phyloP scores from a whole-genome alignment of 2,888 invertebrate species.

The Macrophya annulata region DNA sequence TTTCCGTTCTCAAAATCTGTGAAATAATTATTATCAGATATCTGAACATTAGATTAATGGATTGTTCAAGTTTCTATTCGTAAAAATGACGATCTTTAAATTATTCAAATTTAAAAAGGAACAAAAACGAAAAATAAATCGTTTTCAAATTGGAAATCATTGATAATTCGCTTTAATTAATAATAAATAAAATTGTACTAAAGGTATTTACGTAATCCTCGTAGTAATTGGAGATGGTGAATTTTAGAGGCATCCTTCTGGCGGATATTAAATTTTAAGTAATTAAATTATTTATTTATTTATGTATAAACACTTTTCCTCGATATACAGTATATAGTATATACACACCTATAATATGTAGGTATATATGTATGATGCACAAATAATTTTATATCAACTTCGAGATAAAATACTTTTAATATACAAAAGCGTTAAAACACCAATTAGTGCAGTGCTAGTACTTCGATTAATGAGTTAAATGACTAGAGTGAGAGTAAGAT shows the following conservation, averaged over 20 bases:
- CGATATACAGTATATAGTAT: background rate
- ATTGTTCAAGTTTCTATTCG: background rate
- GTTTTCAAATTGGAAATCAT: background rate
- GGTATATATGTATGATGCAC: too few relatives aligned
- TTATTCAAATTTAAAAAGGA: background rate
- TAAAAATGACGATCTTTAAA: background rate
- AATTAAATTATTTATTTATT: background rate
- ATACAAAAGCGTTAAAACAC: constrained; percentile 31
- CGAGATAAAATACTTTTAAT: background rate
- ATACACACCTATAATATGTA: too few relatives aligned
- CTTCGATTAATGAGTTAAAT: constrained; percentile 75
- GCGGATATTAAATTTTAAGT: background rate
- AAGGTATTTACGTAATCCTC: constrained; percentile 76
- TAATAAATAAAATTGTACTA: background rate
- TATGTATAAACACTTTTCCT: background rate
- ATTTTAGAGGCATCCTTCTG: constrained; percentile 73
- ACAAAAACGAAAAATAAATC: background rate
- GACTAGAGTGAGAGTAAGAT: constrained; percentile 62
- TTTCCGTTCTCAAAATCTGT: background rate
- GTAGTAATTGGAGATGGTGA: constrained; percentile 76
- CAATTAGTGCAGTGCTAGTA: constrained; percentile 69
- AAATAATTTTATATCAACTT: background rate
- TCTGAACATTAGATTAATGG: too few relatives aligned
- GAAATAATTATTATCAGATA: background rate
- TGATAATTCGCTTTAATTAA: background rate